phyloP scores from a whole-genome alignment of 2,797 vertebrate genomes.

The Neomorphus geoffroyi region DNA sequence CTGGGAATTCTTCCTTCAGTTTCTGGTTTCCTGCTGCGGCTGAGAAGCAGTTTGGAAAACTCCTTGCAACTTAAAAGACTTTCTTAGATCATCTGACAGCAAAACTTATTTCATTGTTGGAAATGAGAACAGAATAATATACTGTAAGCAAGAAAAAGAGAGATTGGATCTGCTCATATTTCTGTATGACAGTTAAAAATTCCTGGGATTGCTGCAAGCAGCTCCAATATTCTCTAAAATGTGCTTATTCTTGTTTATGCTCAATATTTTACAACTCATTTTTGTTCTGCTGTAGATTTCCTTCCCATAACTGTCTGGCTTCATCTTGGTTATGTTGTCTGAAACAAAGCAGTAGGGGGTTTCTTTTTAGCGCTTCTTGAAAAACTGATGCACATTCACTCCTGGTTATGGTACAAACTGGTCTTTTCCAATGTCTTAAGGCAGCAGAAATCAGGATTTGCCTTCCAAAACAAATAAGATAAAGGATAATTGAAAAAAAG shows the following conservation, averaged over 20 bases:
- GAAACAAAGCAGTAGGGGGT: neutral
- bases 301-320: neutral
- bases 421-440: neutral
- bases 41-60: neutral
- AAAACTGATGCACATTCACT: neutral
- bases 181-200: conserved; percentile 7
- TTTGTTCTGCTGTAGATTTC: conserved; percentile 6
- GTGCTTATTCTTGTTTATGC: neutral
- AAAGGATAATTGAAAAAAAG: neutral
- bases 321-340: neutral
- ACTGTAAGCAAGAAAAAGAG: neutral
- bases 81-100: neutral
- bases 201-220: neutral
- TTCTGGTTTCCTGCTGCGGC: neutral
- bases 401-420: neutral
- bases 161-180: neutral
- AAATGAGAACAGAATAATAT: neutral
- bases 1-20: neutral
- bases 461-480: neutral
- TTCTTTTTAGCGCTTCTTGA: neutral
- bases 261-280: neutral
- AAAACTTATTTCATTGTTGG: conserved; percentile 7
- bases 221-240: conserved; percentile 9
- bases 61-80: neutral
- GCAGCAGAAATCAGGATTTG: neutral